Conservation (phyloP, 2,888 invertebrate genomes). For the Anticlea derivata region DNA sequence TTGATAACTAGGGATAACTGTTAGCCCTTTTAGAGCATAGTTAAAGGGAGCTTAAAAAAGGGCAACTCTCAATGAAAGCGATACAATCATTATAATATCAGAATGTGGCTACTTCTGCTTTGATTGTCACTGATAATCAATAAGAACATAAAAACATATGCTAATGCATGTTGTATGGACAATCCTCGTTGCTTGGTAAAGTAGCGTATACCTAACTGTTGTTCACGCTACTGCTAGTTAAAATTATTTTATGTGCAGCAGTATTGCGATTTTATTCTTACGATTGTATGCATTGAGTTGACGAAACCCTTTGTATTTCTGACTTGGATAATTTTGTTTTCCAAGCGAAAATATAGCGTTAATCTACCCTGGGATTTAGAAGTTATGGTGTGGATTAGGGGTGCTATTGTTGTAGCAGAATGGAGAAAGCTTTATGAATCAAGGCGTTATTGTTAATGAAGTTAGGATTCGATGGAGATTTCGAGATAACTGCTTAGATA, state of each 20-base stretch:
- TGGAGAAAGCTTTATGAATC: conserved; percentile 23
- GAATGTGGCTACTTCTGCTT: too few species aligned
- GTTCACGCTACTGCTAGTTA: conserved; percentile 7
- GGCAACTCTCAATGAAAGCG: too few species aligned
- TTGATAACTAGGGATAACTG: too few species aligned
- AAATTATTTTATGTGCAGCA: conserved; percentile 17
- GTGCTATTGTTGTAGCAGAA: conserved; percentile 33
- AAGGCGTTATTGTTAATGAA: conserved; percentile 17
- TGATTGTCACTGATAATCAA: too few species aligned
- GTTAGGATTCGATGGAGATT: conserved; percentile 7
- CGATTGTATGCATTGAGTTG: conserved; percentile 43
- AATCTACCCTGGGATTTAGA: conserved; percentile 27
- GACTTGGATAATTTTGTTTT: conserved; percentile 40
- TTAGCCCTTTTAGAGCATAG: too few species aligned
- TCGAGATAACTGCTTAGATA: not conserved
- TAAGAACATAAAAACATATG: too few species aligned
- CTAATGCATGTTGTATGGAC: too few species aligned
- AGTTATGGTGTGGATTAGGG: conserved; percentile 34
- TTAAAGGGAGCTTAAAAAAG: too few species aligned
- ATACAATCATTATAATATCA: too few species aligned
- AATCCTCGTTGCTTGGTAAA: too few species aligned
- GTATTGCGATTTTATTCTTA: conserved; percentile 55
- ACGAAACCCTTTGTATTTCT: conserved; percentile 54
- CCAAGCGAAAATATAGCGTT: conserved; percentile 35
- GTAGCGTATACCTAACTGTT: too few species aligned